Conservation (phyloP, 2,797 vertebrate species). For the Phrynocephalus forsythii region DNA sequence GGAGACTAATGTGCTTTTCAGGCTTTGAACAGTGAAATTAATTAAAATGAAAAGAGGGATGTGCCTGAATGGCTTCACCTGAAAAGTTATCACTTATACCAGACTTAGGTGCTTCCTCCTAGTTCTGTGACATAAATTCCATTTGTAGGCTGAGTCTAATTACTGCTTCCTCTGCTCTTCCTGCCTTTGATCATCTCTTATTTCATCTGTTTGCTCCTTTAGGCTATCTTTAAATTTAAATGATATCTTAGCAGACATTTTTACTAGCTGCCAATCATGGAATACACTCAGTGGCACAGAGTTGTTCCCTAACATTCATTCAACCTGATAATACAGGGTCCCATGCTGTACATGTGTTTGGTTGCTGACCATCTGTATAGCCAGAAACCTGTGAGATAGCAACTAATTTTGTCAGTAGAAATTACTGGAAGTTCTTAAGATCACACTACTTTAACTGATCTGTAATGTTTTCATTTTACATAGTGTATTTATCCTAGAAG, state of each 20-base stretch:
- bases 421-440: background rate
- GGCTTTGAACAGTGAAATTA: slow-evolving; percentile 19
- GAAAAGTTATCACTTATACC: slow-evolving; percentile 21
- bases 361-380: background rate
- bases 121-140: background rate
- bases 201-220: slow-evolving; percentile 25
- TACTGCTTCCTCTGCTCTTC: slow-evolving; percentile 19
- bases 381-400: background rate
- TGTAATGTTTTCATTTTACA: background rate
- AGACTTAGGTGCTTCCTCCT: background rate
- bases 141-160: background rate
- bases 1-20: slow-evolving; percentile 46
- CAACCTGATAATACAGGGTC: background rate
- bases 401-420: background rate
- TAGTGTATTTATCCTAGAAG: background rate
- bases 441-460: background rate
- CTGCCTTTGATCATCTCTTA: slow-evolving; percentile 26
- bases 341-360: background rate
- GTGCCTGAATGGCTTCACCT: slow-evolving; percentile 6
- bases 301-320: background rate
- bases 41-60: slow-evolving; percentile 50
- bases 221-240: slow-evolving; percentile 39
- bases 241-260: slow-evolving; percentile 34
- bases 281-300: slow-evolving; percentile 12
- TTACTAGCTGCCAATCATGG: slow-evolving; percentile 5